Percentiles rank a stretch among this genome's conserved stretches.
These are phyloP conservation scores for Myrmecophaga tridactyla DNA, from an alignment of 2,113 vertebrate genomes.

Conservation along the genomic window DNA sequence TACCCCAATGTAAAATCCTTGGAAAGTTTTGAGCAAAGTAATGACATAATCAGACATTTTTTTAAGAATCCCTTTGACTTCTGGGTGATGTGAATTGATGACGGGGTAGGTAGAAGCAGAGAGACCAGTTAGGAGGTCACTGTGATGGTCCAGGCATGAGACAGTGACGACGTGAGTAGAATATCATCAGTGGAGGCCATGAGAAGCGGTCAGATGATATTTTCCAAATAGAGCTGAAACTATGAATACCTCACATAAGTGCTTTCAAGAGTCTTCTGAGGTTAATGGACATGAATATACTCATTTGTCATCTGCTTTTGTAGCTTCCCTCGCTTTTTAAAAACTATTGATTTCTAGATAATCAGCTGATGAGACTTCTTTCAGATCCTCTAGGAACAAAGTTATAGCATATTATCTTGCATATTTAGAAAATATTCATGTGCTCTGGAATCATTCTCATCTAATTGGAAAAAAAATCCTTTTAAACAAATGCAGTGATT, in stretches of 20 bases:
- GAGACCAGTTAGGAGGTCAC: not conserved
- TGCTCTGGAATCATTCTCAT: not conserved
- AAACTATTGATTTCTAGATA: not conserved
- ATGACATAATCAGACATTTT: not conserved
- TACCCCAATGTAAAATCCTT: not conserved
- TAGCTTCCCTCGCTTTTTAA: not conserved
- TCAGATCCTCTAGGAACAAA: not conserved
- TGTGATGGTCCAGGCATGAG: not conserved
- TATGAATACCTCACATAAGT: not conserved
- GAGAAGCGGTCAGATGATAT: not conserved
- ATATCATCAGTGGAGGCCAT: not conserved
- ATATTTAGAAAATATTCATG: not conserved
- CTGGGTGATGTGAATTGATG: not conserved
- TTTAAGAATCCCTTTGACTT: not conserved
- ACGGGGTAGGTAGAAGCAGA: not conserved
- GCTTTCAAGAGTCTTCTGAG: not conserved
- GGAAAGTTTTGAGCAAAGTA: not conserved
- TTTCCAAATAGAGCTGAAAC: not conserved
- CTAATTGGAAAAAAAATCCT: not conserved
- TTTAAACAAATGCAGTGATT: not conserved
- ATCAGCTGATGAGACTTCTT: not conserved
- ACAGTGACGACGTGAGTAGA: not conserved
- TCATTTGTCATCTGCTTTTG: not conserved
- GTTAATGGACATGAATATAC: not conserved
- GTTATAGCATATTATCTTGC: not conserved